Base-by-base conservation (phyloP, 1,140 invertebrate species). In the Camponotus floridanus region DNA sequence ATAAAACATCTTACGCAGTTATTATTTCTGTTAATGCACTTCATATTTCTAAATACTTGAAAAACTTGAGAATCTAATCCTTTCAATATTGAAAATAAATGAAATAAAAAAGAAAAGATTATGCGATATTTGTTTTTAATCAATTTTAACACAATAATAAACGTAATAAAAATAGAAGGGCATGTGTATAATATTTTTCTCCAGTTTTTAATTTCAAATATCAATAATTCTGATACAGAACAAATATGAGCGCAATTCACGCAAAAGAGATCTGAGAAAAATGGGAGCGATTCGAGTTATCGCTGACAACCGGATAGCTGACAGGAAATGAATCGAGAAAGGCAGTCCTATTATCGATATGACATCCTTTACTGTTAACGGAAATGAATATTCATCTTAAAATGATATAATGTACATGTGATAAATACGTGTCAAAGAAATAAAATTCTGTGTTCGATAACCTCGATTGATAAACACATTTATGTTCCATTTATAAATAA, bases 261-360 rank as follows among this genome's bases (percentile, higher is more conserved):
- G 26, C 2, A 62, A 62, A 73, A 62, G 9, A 48, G 26, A 74
- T n/a, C 61, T 83, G 31, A 8, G 61, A 61, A 62, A 13, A 61
- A 59, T n/a, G 55, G 8, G 39, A 21, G 31, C 3, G 39, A 45
- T 48, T 71, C 2, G 26, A 42, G 36, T 1, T 81, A 81, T 81
- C 79, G 39, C n/a, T n/a, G 68, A 73, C 67, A 42, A 83, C 26
- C n/a, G 57, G 39, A 61, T 39, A 70, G 13, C 39, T 74, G 68
- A 61, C 68, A 8, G 68, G 79, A 83, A 74, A 81, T 73, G 55
- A 81, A 83, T 83, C 39, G 71, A 74, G 42, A 83, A 80, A 33
- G 7, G 15, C 39, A 65, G n/a, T 21, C 13, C 42, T 39, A 39
- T 39, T 39, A 39, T 39, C 21, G 78, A 80, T 62, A 62, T 83